Evolutionary conservation across 1,140 invertebrate genomes (phyloP).

Genomic region (Drosophila miranda): DNA sequence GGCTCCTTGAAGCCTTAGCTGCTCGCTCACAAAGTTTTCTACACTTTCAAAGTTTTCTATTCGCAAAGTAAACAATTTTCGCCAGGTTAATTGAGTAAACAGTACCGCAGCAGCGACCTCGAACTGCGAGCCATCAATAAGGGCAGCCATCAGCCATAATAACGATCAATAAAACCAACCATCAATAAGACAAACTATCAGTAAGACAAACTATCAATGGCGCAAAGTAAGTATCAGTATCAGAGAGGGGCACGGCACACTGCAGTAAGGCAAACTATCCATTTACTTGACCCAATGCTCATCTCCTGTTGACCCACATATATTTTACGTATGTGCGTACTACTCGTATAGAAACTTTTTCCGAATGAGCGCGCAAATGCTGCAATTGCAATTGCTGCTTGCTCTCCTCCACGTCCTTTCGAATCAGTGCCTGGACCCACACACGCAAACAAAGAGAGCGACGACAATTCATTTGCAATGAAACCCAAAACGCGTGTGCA

Average conservation of each 20-base stretch:
- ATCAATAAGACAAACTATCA: slow-evolving; percentile 27
- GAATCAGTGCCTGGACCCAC: neutral
- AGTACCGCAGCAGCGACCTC: neutral
- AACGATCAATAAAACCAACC: no score
- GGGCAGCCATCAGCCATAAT: slow-evolving; percentile 6
- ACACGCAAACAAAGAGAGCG: slow-evolving; percentile 7
- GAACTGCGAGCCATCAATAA: slow-evolving; percentile 1
- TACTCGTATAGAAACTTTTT: slow-evolving; percentile 10
- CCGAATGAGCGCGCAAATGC: slow-evolving; percentile 24
- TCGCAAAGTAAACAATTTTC: neutral
- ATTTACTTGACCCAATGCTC: slow-evolving; percentile 41
- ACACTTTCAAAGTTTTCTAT: neutral
- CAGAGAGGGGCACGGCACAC: neutral
- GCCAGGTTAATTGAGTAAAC: neutral
- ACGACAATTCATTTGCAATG: slow-evolving; percentile 54
- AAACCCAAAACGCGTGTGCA: slow-evolving; percentile 67
- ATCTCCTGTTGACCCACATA: slow-evolving; percentile 44
- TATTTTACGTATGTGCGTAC: slow-evolving; percentile 4
- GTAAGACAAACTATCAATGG: slow-evolving; percentile 33
- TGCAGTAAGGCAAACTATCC: slow-evolving; percentile 23
- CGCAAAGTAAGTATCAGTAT: slow-evolving; percentile 4
- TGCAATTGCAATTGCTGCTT: slow-evolving; percentile 16
- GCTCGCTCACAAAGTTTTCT: no score
- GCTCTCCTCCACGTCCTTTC: no score
- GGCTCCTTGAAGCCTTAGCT: no score